phyloP scores from a whole-genome alignment of 2,113 vertebrate species.

The Butorides virescens region DNA sequence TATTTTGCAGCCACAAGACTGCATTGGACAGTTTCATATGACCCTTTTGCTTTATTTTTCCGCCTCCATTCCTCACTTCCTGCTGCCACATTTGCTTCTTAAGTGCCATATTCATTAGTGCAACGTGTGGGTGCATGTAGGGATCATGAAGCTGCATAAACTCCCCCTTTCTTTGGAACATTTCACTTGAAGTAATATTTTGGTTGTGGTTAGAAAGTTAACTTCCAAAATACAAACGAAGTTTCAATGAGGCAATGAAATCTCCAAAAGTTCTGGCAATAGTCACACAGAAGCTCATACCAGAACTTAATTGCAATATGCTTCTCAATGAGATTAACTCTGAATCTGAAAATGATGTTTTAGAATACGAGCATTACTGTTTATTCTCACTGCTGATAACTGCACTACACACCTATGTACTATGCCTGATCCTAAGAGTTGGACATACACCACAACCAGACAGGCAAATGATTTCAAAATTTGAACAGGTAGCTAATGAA shows the following conservation, averaged over 20 bases:
- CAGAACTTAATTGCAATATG: background rate
- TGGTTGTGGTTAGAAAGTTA: background rate
- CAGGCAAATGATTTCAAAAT: background rate
- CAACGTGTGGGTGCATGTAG: background rate
- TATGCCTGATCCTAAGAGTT: fast-evolving
- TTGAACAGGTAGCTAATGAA: background rate
- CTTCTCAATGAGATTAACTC: background rate
- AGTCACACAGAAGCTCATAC: background rate
- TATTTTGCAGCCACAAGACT: background rate
- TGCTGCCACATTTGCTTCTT: background rate
- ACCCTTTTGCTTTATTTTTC: background rate
- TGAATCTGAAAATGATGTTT: background rate
- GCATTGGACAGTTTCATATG: background rate
- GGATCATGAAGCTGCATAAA: background rate
- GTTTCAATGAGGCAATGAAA: background rate
- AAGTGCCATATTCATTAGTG: background rate
- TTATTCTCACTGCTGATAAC: background rate
- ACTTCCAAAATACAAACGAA: background rate
- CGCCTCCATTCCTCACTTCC: background rate
- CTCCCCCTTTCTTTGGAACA: background rate
- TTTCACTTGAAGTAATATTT: background rate
- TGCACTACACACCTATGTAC: background rate
- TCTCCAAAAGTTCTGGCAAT: background rate
- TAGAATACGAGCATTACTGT: background rate
- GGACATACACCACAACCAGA: background rate